These are phyloP conservation scores for Heterodera schachtii DNA, from an alignment of 1,140 invertebrate genomes.

Conservation along the genomic window DNA sequence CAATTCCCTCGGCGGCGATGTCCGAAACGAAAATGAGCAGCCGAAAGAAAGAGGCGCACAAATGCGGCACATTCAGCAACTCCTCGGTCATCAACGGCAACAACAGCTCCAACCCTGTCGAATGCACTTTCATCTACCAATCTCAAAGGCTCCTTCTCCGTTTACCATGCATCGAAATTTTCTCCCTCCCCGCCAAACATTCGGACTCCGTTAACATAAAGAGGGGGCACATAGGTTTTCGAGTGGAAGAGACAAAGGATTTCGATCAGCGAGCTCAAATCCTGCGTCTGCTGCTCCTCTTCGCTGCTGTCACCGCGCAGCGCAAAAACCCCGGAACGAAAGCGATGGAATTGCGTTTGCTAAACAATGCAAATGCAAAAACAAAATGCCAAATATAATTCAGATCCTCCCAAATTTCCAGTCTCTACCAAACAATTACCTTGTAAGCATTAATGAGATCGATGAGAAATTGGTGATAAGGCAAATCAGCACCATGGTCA, in stretches of 20 bases:
- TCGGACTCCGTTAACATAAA: constrained; percentile 12
- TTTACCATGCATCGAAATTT: constrained; percentile 30
- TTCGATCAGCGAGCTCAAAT: constrained; percentile 38
- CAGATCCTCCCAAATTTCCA: too few species aligned
- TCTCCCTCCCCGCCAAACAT: neutral
- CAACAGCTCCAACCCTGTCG: constrained; percentile 32
- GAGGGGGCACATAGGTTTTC: constrained; percentile 37
- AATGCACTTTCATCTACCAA: neutral
- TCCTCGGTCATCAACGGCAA: constrained; percentile 40
- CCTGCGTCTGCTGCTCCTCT: constrained; percentile 31
- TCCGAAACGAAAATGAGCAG: constrained; percentile 36
- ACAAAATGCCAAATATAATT: too few species aligned
- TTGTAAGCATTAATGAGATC: constrained; percentile 31
- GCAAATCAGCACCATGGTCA: constrained; percentile 20
- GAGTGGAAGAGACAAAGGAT: constrained; percentile 35
- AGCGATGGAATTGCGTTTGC: constrained; percentile 38
- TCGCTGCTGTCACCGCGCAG: constrained; percentile 17
- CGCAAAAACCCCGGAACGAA: constrained; percentile 13
- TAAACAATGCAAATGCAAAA: neutral
- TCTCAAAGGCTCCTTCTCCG: neutral
- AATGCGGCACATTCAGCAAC: constrained; percentile 30
- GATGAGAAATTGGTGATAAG: constrained; percentile 25
- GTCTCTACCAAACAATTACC: neutral
- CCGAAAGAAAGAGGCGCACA: constrained; percentile 39
- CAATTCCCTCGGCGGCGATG: constrained; percentile 32